Base-by-base conservation (phyloP, 30 jellyfish, hydroid and myxozoan genomes). In the Aurelia aurita region DNA sequence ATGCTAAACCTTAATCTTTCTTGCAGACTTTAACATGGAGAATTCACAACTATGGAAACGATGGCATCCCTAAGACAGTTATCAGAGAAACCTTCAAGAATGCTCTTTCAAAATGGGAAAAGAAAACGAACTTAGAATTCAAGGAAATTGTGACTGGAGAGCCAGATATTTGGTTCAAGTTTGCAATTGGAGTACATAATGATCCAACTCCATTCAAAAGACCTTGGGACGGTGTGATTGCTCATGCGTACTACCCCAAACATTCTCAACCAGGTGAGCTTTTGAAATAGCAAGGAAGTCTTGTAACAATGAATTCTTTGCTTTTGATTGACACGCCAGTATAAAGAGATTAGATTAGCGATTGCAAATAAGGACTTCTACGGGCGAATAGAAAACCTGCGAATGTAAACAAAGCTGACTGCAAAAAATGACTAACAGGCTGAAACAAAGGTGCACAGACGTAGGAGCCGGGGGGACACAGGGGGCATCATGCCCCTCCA, bases 161-260 rank as follows among this genome's bases (percentile, higher is more conserved):
- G 55, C 90, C 97, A 29, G 98, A 95, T 58, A 95, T 95, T 54
- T 79, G 72, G 90, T 91, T 95, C 79, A 89, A 86, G 77, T 95
- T 95, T 86, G 93, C 69, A 14, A 12, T 45, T 7, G 96, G 91
- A n/a, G 61, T 27, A 11, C 99, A 95, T 67, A 85, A 88, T 39
- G 99, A 95, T 58, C 86, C 96, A 7, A 82, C 92, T 28, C 96
- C 97, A 2, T 95, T 95, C 78, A 92, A 86, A 69, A 85, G 92
- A 0, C 95, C 84, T 26, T 71, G 83, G 80, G 97, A 96, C 69
- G 96, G 99, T 3, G 93, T 91, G 25, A 74, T 95, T 23, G 99
- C 99, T 2, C 99, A 95, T 80, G 99, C 99, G 18, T 95, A 67
- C 49, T 95, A 95, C 58, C 99, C 99, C 3, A 81, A 87, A 16